These are phyloP conservation scores for Cheilosia soror DNA, from an alignment of 2,888 invertebrate species.

Conservation along the genomic window DNA sequence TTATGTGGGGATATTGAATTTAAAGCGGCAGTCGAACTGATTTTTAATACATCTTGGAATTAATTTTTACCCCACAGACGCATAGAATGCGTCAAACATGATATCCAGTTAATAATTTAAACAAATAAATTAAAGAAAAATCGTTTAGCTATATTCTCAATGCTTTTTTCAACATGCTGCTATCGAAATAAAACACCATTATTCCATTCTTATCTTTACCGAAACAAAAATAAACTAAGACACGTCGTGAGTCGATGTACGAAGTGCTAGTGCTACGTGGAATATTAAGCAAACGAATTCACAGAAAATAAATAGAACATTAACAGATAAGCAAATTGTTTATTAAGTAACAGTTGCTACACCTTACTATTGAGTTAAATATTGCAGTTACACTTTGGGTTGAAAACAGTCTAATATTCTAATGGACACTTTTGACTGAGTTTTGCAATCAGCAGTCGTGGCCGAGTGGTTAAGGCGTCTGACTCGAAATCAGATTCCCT, in stretches of 20 bases:
- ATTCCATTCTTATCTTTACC: slow-evolving; percentile 18
- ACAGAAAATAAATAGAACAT: slow-evolving; percentile 11
- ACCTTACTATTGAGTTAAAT: neutral
- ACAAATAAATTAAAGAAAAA: too few species aligned
- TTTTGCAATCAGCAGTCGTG: slow-evolving; percentile 65
- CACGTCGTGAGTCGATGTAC: slow-evolving; percentile 33
- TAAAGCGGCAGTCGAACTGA: too few species aligned
- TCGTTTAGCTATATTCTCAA: too few species aligned
- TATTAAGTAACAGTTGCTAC: slow-evolving; percentile 29
- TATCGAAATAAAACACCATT: too few species aligned
- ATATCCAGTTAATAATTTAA: too few species aligned
- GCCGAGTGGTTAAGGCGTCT: slow-evolving; percentile 76
- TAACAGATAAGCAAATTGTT: slow-evolving; percentile 33
- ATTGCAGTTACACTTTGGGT: neutral
- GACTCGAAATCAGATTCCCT: slow-evolving; percentile 76
- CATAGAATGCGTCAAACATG: too few species aligned
- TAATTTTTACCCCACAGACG: too few species aligned
- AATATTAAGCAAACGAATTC: slow-evolving; percentile 9
- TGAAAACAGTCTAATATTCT: neutral
- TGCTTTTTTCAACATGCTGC: too few species aligned
- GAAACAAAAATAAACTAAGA: slow-evolving; percentile 8
- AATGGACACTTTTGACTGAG: slow-evolving; percentile 14
- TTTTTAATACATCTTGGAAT: too few species aligned
- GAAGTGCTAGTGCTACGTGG: slow-evolving; percentile 34
- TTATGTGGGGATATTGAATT: too few species aligned